Conservation (phyloP, 2,113 vertebrate genomes). For the Dromaius novaehollandiae region DNA sequence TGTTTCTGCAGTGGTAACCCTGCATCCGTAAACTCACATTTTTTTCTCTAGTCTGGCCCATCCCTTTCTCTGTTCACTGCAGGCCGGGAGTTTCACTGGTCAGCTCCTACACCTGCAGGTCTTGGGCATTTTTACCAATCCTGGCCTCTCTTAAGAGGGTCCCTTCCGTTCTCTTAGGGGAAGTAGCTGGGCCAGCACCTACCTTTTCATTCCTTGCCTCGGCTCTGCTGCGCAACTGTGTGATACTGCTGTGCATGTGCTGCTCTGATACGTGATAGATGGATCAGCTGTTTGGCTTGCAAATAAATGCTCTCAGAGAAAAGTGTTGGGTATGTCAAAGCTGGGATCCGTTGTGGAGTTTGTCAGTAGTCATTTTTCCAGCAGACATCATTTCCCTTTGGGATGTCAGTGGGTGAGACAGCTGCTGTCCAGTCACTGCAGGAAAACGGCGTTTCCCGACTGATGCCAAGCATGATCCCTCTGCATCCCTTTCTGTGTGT, state of each 20-base stretch:
- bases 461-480: not conserved
- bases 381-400: not conserved
- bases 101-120: not conserved
- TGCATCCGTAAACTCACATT: not conserved
- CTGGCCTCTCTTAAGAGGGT: not conserved
- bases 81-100: not conserved
- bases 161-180: rapidly evolving
- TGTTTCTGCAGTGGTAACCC: not conserved
- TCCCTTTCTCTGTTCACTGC: not conserved
- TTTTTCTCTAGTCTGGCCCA: not conserved
- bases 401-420: not conserved
- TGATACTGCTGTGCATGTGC: not conserved
- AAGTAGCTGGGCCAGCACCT: not conserved
- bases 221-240: not conserved
- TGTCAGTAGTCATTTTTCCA: not conserved
- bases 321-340: not conserved
- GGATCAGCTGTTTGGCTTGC: not conserved
- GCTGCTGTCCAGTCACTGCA: not conserved
- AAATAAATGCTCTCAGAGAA: not conserved
- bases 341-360: not conserved
- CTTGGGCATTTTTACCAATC: not conserved
- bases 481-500: not conserved
- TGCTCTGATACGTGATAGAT: rapidly evolving
- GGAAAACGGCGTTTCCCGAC: not conserved
- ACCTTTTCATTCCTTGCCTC: not conserved